Evolutionary conservation across 2,113 vertebrate species (phyloP).

Genomic region (Microcebus tavaratra): DNA sequence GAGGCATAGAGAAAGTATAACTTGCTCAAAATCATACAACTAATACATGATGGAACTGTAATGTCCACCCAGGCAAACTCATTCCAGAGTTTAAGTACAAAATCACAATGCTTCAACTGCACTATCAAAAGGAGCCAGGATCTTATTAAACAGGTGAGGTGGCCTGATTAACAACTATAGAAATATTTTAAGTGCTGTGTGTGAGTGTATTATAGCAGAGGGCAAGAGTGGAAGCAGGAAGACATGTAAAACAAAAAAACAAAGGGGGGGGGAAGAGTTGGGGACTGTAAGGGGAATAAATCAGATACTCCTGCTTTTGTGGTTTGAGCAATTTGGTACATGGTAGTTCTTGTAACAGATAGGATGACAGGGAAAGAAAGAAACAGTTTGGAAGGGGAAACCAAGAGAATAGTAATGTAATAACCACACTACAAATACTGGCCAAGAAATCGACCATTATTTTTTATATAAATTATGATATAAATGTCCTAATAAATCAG

Average conservation of each 20-base stretch:
- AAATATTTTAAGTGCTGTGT: background rate
- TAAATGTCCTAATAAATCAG: background rate
- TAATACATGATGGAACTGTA: background rate
- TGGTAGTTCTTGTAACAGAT: background rate
- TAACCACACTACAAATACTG: background rate
- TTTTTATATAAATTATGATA: background rate
- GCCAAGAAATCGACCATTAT: background rate
- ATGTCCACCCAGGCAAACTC: background rate
- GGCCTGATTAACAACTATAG: background rate
- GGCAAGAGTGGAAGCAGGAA: background rate
- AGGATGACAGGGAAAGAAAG: background rate
- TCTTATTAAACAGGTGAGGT: too few species aligned
- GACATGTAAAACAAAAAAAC: background rate
- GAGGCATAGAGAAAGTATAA: background rate
- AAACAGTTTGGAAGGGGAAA: background rate
- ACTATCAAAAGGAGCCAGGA: background rate
- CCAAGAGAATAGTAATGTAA: background rate
- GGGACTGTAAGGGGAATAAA: background rate
- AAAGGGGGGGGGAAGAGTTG: accelerated
- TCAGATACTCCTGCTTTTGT: background rate
- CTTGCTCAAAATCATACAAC: background rate
- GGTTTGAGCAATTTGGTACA: background rate
- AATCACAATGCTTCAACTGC: background rate
- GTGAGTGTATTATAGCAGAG: background rate
- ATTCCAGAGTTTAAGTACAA: background rate